Evolutionary conservation across 2,888 invertebrate genomes (phyloP).

Genomic region (Lochmaea capreae): DNA sequence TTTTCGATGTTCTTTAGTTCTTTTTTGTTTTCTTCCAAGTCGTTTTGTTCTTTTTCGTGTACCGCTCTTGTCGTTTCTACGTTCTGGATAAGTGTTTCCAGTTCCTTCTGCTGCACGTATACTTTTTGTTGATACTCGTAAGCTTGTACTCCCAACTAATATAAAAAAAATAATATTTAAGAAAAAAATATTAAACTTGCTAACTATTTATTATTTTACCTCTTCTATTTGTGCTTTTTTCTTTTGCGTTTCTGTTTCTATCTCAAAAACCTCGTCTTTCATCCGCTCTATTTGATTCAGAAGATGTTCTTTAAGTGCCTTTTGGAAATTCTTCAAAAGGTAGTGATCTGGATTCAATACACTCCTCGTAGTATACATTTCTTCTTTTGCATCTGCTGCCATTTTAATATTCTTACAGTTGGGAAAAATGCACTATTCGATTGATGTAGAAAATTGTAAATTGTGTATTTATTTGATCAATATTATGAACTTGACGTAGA

Average conservation of each 20-base stretch:
- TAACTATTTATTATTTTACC: conserved; percentile 36
- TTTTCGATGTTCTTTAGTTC: conserved; percentile 66
- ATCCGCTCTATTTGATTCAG: conserved; percentile 70
- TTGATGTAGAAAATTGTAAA: conserved; percentile 7
- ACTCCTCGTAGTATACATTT: conserved; percentile 57
- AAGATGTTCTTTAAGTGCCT: conserved; percentile 55
- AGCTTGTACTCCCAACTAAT: conserved; percentile 67
- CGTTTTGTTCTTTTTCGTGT: conserved; percentile 68
- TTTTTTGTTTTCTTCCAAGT: conserved; percentile 66
- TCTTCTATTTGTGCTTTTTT: conserved; percentile 70
- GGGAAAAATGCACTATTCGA: neutral
- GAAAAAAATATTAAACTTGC: neutral
- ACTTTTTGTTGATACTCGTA: conserved; percentile 75
- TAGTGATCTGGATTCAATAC: conserved; percentile 56
- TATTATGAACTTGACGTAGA: neutral
- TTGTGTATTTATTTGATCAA: conserved; percentile 8
- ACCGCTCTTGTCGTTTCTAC: conserved; percentile 68
- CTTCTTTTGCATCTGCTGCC: neutral
- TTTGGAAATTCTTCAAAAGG: conserved; percentile 55
- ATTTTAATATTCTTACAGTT: conserved; percentile 25
- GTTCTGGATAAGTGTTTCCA: conserved; percentile 70
- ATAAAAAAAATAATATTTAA: neutral
- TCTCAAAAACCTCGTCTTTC: conserved; percentile 74
- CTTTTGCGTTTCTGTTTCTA: conserved; percentile 66
- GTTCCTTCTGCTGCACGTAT: conserved; percentile 66